These are phyloP conservation scores for Bombus confusus DNA, from an alignment of 1,140 invertebrate species.

Conservation along the genomic window DNA sequence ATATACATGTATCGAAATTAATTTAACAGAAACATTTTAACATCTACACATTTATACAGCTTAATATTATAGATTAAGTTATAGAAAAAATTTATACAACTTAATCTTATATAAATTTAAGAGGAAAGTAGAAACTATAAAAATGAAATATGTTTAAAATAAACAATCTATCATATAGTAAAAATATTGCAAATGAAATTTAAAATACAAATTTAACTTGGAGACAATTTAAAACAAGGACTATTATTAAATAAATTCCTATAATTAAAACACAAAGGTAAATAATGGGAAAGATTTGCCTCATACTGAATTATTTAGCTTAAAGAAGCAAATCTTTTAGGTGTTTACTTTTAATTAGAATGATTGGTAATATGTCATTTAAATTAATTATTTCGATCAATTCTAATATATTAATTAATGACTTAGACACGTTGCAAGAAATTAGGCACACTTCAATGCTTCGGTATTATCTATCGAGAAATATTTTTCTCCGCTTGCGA, in stretches of 20 bases:
- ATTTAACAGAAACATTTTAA: conserved; percentile 31
- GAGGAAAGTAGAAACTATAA: background rate
- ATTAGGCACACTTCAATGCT: conserved; percentile 74
- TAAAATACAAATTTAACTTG: background rate
- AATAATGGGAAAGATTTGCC: background rate
- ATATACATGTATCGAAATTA: conserved; percentile 26
- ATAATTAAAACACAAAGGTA: background rate
- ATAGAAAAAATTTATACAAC: no score
- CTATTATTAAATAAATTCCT: background rate
- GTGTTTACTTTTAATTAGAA: conserved; percentile 68
- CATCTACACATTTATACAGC: conserved; percentile 23
- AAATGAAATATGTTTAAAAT: background rate
- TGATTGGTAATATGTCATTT: background rate
- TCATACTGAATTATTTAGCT: conserved; percentile 47
- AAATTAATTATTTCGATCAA: background rate
- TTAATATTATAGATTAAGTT: conserved; percentile 6
- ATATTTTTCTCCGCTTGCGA: background rate
- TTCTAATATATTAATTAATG: conserved; percentile 13
- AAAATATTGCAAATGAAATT: background rate
- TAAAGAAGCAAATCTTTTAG: conserved; percentile 69
- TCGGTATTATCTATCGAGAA: conserved; percentile 23
- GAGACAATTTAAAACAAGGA: no score
- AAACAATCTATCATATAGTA: background rate
- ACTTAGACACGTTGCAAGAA: conserved; percentile 55
- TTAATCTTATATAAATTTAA: background rate